A percentile compares a stretch with the other conserved stretches of the same genome.
Evolutionary conservation across 2,797 vertebrate genomes (phyloP).

Genomic region (Sylvilagus floridanus): DNA sequence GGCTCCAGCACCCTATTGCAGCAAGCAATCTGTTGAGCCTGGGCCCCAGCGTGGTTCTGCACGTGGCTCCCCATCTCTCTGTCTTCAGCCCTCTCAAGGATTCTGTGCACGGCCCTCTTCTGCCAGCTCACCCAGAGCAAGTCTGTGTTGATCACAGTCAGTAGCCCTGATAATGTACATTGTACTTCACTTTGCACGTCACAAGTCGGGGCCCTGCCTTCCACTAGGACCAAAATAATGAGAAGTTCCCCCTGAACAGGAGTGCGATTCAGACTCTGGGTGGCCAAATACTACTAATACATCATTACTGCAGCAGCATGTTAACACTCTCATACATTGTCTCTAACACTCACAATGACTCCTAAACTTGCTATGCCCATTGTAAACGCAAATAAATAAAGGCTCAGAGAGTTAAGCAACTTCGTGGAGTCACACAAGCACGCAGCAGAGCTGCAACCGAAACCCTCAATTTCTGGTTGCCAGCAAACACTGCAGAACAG

Average conservation of each 20-base stretch:
- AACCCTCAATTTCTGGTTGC: not conserved
- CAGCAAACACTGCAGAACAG: not conserved
- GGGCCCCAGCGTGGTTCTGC: not conserved
- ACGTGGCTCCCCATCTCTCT: not conserved
- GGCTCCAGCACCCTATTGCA: no score
- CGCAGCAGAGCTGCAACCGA: not conserved
- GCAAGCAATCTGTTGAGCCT: not conserved
- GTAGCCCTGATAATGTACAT: not conserved
- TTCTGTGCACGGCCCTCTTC: not conserved
- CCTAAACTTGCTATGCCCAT: not conserved
- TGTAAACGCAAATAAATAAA: constrained; percentile 18
- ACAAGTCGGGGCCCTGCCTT: not conserved
- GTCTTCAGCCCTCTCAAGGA: not conserved
- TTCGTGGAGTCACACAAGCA: not conserved
- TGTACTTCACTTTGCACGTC: not conserved
- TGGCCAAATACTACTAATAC: not conserved
- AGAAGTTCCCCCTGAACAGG: not conserved
- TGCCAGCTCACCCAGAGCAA: not conserved
- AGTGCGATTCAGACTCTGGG: not conserved
- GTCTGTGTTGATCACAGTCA: not conserved
- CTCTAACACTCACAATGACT: not conserved
- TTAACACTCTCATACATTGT: not conserved
- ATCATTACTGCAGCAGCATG: not conserved
- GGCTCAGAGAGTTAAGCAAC: not conserved
- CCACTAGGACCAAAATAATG: not conserved